Evolutionary conservation across 2,888 invertebrate species (phyloP), one percentile per base, ranked within the genome.

Genomic region (Archips xylosteana): DNA sequence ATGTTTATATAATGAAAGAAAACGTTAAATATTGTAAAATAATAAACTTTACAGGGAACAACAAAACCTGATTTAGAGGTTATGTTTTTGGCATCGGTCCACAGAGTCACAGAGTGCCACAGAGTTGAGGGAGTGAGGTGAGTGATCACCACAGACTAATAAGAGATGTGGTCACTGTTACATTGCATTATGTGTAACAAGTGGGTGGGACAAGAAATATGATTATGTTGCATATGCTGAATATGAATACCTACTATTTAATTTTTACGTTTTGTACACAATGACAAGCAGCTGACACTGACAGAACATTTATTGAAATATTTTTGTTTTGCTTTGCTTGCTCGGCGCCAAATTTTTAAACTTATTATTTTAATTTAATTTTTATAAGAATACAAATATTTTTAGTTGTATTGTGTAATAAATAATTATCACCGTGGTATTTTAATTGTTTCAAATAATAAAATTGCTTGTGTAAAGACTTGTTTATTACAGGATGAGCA

Each of bases 1-100:
- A 96, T 69, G 34, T 42, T 32, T 1, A 34, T 59, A 12, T 47
- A 34, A n/a, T 3, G n/a, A 49, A 49, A 49, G n/a, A 49, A 49
- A 49, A 49, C n/a, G n/a, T 45, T 45, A 45, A 2, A 10, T 45
- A 12, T 42, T 42, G 42, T 42, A 8, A 23, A 23, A 23, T 23
- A 36, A 36, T 3, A 36, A 5, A 45, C 9, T 45, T 9, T 10
- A 45, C 9, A 45, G 9, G 13, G n/a, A 49, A 49, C 5, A 49
- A n/a, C 49, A 49, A 49, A 49, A 49, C n/a, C 12, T 23, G 23
- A 1, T 47, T 47, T 47, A 12, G 13, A 47, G 47, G 47, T 47
- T 47, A 13, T 47, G 13, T 42, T 5, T 42, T 3, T 42, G 23
- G 23, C 23, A 23, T 23, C 23, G 23, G 23, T 23, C 23, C 23